Base-by-base conservation (phyloP, 2,113 vertebrate species). In the Herpetotheres cachinnans region DNA sequence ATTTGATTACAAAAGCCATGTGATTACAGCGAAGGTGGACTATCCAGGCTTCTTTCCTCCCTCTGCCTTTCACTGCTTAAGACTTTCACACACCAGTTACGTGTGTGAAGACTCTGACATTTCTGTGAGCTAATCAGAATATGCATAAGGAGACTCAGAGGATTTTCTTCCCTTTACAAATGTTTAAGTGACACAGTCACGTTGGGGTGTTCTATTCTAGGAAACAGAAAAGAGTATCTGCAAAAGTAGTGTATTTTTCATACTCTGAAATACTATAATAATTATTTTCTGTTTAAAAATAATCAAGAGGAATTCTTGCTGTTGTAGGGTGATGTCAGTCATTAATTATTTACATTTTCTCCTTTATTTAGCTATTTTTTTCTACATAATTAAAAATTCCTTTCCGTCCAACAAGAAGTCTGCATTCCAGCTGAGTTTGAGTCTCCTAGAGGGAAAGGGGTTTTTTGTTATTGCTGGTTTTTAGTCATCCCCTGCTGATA, bases 401-500 rank as follows among this genome's bases (percentile, higher is more conserved):
- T 90, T 76, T 56, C 77, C 73, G 72, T 95, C 70, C 70, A 95
- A 82, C 61, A 79, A 66, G 52, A 91, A 89, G 83, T 84, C 69
- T 82, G 86, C 10, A 6, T 89, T 96, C 96, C 88, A 94, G 80
- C 80, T 92, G 95, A 94, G 96, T 93, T 55, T 69, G 78, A 89
- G 54, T 90, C 84, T 94, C 79, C 34, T 46, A 91, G 62, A 77
- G 46, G 19, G 80, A 90, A 91, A 73, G 27, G 32, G 20, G 0
- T 87, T 92, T 84, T 96, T 91, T 78, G 90, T 90, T 85, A 82
- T 76, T 91, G 65, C 44, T 94, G 34, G 30, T 58, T 96, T 93
- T 93, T n/a, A 89, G 82, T 92, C 59, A 94, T 90, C 76, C 54
- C 95, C 92, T 96, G 93, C 92, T 96, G 95, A 69, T 84, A 90